Conservation (phyloP, 2,797 vertebrate species). For the Acrossocheilus fasciatus region DNA sequence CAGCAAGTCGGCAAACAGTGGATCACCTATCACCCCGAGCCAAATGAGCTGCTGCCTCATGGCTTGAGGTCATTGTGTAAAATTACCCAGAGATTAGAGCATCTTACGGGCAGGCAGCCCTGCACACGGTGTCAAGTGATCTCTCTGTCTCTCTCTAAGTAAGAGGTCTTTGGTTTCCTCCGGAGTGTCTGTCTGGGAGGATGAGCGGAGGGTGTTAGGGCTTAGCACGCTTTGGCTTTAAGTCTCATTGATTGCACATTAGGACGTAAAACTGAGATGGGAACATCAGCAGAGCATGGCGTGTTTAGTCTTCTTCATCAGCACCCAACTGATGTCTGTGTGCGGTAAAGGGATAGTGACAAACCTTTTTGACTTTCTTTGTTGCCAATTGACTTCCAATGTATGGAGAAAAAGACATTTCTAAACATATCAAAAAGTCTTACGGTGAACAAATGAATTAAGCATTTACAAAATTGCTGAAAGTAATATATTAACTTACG, state of each 20-base stretch:
- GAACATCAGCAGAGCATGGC: background rate
- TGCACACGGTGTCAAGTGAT: conserved; percentile 29
- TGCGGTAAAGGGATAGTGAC: background rate
- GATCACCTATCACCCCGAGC: background rate
- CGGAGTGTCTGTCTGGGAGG: conserved; percentile 31
- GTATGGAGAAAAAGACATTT: background rate
- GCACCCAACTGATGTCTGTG: background rate
- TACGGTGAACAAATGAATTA: background rate
- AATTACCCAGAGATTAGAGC: conserved; percentile 61
- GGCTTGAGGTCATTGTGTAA: conserved; percentile 50
- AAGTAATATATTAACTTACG: background rate
- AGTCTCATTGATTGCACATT: background rate
- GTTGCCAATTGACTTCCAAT: background rate
- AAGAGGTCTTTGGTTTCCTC: conserved; percentile 46
- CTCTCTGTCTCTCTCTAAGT: conserved; percentile 38
- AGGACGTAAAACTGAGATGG: background rate
- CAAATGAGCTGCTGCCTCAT: conserved; percentile 29
- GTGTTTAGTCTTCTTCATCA: background rate
- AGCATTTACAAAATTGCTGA: background rate
- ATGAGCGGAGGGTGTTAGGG: background rate
- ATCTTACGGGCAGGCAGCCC: conserved; percentile 54
- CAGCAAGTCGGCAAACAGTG: conserved; percentile 27
- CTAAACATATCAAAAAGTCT: background rate
- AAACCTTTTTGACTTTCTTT: background rate
- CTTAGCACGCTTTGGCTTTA: background rate